A percentile compares a stretch with the other conserved stretches of the same genome.
phyloP scores from a whole-genome alignment of 2,888 invertebrate genomes.

The Eucera pruinosa region DNA sequence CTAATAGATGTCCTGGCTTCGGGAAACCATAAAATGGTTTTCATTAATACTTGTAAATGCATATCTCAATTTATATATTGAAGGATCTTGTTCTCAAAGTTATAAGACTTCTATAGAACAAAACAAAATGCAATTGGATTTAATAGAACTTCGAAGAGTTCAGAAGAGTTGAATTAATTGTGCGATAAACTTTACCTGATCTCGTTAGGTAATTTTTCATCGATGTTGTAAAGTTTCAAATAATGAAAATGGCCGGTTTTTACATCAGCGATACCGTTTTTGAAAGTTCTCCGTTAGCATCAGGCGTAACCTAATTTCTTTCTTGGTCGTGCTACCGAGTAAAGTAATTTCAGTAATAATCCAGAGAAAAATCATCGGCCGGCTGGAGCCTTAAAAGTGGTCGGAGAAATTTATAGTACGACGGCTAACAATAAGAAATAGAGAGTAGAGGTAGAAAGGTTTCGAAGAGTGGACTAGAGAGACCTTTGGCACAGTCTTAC shows the following conservation, averaged over 20 bases:
- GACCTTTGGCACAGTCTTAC: conserved; percentile 35
- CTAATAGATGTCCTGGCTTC: too few relatives aligned
- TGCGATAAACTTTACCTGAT: too few relatives aligned
- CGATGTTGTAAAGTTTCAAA: too few relatives aligned
- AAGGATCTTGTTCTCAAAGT: too few relatives aligned
- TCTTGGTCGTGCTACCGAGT: background rate
- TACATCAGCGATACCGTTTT: background rate
- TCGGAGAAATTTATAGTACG: conserved; percentile 17
- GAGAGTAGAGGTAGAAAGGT: conserved; percentile 19
- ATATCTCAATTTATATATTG: too few relatives aligned
- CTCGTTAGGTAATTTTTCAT: too few relatives aligned
- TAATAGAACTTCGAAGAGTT: too few relatives aligned
- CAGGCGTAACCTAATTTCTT: background rate
- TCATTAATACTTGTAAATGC: too few relatives aligned
- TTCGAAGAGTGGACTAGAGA: conserved; percentile 12
- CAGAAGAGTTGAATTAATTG: too few relatives aligned
- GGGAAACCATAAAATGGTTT: too few relatives aligned
- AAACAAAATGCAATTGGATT: too few relatives aligned
- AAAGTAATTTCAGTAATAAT: conserved; percentile 24
- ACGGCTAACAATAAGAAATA: conserved; percentile 11
- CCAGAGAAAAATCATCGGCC: conserved; percentile 14
- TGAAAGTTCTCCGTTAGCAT: background rate
- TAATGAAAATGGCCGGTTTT: background rate
- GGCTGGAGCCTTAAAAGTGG: conserved; percentile 4
- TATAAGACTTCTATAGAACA: too few relatives aligned